phyloP scores from a whole-genome alignment of 2,888 invertebrate genomes.

The Drosophila mimica region DNA sequence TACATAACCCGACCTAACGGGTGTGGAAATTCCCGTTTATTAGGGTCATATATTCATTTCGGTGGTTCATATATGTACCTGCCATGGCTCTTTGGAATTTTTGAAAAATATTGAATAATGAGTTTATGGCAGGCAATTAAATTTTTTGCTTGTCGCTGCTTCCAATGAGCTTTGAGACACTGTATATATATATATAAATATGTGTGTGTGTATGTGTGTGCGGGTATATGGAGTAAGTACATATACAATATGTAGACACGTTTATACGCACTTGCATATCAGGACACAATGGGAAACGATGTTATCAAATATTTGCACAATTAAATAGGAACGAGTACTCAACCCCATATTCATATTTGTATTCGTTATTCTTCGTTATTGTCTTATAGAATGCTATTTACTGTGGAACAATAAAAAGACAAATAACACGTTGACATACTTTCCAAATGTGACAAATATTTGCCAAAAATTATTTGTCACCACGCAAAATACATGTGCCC shows the following conservation, averaged over 20 bases:
- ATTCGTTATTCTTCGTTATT: slow-evolving; percentile 15
- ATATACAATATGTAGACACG: neutral
- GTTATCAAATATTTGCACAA: slow-evolving; percentile 52
- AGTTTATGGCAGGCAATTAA: too few relatives aligned
- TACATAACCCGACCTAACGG: too few relatives aligned
- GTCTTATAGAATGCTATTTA: slow-evolving; percentile 36
- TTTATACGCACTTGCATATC: slow-evolving; percentile 12
- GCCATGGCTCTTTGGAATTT: too few relatives aligned
- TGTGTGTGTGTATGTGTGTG: neutral
- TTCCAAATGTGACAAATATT: slow-evolving; percentile 61
- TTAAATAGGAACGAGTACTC: slow-evolving; percentile 23
- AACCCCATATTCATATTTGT: slow-evolving; percentile 1
- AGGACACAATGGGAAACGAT: slow-evolving; percentile 29
- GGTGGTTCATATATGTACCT: too few relatives aligned
- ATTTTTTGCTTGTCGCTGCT: too few relatives aligned
- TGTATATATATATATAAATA: neutral
- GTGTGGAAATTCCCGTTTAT: too few relatives aligned
- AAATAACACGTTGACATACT: slow-evolving; percentile 59
- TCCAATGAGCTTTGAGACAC: too few relatives aligned
- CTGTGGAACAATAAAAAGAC: slow-evolving; percentile 44
- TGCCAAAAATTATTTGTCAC: slow-evolving; percentile 42
- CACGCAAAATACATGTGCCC: neutral
- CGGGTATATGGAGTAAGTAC: neutral
- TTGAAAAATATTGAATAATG: too few relatives aligned
- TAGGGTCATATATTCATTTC: too few relatives aligned